A percentile compares a stretch with the other conserved stretches of the same genome.
phyloP scores from a whole-genome alignment of 2,888 invertebrate species.

The Clusia tigrina region DNA sequence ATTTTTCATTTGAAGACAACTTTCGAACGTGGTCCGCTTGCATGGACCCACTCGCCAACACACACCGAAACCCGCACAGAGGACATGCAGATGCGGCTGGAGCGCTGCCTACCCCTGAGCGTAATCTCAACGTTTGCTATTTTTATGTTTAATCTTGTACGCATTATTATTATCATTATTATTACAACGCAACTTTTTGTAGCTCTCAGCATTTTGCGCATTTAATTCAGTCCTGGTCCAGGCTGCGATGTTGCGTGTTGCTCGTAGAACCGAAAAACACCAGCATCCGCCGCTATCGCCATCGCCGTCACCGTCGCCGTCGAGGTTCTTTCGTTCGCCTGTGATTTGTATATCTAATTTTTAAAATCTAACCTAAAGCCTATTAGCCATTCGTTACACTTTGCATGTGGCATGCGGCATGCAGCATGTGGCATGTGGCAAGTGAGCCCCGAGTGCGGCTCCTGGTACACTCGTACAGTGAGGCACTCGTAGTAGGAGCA shows the following conservation, averaged over 20 bases:
- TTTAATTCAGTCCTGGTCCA: slow-evolving; percentile 2
- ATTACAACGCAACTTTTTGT: slow-evolving; percentile 36
- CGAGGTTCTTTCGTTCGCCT: slow-evolving; percentile 53
- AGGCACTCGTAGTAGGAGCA: slow-evolving; percentile 4
- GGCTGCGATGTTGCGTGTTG: slow-evolving; percentile 9
- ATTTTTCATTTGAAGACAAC: slow-evolving; percentile 17
- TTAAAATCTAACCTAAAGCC: slow-evolving; percentile 45
- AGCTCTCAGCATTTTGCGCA: slow-evolving; percentile 2
- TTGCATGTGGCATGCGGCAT: slow-evolving; percentile 19
- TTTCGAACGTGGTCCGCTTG: too few relatives aligned
- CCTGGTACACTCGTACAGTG: neutral
- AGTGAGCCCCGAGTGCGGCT: neutral
- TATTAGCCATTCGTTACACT: slow-evolving; percentile 46
- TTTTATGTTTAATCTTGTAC: slow-evolving; percentile 43
- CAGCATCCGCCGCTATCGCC: too few relatives aligned
- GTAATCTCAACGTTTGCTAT: too few relatives aligned
- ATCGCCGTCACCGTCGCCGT: too few relatives aligned
- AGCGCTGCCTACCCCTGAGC: slow-evolving; percentile 32
- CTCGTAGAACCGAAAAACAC: slow-evolving; percentile 12
- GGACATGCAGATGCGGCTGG: too few relatives aligned
- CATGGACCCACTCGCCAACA: neutral
- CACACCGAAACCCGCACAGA: too few relatives aligned
- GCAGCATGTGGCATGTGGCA: slow-evolving; percentile 25
- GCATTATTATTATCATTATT: slow-evolving; percentile 45
- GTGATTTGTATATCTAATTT: slow-evolving; percentile 57